Percentiles rank a stretch among this genome's conserved stretches.
phyloP scores from a whole-genome alignment of 2,797 vertebrate species.

The Rhinogobio ventralis region DNA sequence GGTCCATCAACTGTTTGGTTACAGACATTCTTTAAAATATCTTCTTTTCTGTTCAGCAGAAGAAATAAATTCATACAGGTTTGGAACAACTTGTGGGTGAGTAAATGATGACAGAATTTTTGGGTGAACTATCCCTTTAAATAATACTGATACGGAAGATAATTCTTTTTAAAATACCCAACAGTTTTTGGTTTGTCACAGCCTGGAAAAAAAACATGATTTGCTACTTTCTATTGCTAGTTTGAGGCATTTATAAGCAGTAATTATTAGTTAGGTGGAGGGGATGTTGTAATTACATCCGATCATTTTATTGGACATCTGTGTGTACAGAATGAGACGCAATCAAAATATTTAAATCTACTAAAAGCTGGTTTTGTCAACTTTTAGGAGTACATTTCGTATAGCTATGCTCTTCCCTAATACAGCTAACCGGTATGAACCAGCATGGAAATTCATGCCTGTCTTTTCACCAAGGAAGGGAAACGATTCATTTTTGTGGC shows the following conservation, averaged over 20 bases:
- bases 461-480: not conserved
- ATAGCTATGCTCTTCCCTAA: not conserved
- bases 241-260: not conserved
- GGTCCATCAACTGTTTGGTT: too few species aligned
- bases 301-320: not conserved
- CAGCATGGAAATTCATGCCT: not conserved
- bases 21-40: too few species aligned
- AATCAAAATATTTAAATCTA: not conserved
- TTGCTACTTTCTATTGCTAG: not conserved
- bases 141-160: not conserved
- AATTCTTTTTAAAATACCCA: not conserved
- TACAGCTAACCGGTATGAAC: not conserved
- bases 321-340: not conserved
- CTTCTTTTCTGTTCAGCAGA: too few species aligned
- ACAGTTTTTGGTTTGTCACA: not conserved
- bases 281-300: not conserved
- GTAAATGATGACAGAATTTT: too few species aligned
- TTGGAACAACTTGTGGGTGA: too few species aligned
- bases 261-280: not conserved
- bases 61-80: too few species aligned
- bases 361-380: not conserved
- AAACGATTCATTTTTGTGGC: not conserved
- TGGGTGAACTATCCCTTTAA: too few species aligned
- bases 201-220: not conserved
- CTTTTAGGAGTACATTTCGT: not conserved